Base-by-base conservation (phyloP, 2,888 invertebrate species). In the Lasioglossum villosulum region DNA sequence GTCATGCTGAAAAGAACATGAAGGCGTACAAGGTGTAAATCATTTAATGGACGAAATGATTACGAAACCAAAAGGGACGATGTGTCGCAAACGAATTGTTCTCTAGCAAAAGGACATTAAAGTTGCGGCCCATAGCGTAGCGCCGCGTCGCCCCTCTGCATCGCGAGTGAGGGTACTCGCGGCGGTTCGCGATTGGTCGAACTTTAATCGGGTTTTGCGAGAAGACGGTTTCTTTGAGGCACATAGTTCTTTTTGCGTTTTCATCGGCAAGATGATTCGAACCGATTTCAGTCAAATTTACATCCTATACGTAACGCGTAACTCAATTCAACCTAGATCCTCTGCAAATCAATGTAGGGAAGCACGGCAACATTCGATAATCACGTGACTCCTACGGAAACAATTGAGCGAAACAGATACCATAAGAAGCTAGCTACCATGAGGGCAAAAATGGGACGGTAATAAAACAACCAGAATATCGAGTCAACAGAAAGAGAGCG, bases 401-500 rank as follows among this genome's bases (percentile, higher is more conserved):
- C 79, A 10, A 86, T 59, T 74, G 71, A 83, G 70, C 80, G 72
- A 71, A 74, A 86, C 63, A 27, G 66, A 79, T 82, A 78, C 19
- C 30, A 78, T 52, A 75, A 76, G 42, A 88, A 89, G 84, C 85
- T 56, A 83, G 39, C 80, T 81, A 59, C 72, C 27, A 74, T 45
- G 70, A 68, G 66, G 82, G 63, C 10, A 63, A 27, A 63, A 34
- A 39, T n/a, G 52, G 75, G n/a, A 71, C 23, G 70, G 37, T 30
- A 14, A 56, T 37, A 66, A 83, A 56, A 80, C 70, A 70, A 75
- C 68, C 72, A 73, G 70, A 82, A 88, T 84, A 85, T 75, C 74
- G 86, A 88, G 70, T 86, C 84, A 88, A 88, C 82, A 81, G 72
- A 87, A 86, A 83, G 79, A 83, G 82, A 77, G 63, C 84, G 85